phyloP scores from a whole-genome alignment of 2,113 vertebrate genomes.

The Albula glossodonta region DNA sequence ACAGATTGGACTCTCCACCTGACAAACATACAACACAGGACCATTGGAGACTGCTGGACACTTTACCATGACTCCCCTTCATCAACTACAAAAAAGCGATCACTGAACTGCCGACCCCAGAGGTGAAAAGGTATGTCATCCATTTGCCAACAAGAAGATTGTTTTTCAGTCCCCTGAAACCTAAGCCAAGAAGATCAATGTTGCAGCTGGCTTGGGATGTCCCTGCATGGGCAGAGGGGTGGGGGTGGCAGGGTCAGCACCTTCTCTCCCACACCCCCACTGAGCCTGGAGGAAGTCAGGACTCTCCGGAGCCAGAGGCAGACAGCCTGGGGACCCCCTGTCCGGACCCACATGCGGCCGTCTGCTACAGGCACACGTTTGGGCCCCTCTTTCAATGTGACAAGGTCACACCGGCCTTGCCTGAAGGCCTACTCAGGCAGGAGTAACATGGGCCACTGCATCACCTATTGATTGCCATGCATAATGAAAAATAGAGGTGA shows the following conservation, averaged over 20 bases:
- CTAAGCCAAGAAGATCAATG: conserved; percentile 65
- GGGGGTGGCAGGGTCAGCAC: conserved; percentile 55
- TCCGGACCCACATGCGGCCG: conserved; percentile 25
- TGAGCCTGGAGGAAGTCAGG: conserved; percentile 54
- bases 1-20: conserved; percentile 54
- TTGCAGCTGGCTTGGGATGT: conserved; percentile 64
- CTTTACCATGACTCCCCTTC: conserved; percentile 44
- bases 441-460: neutral
- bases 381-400: neutral
- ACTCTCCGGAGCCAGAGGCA: conserved; percentile 50
- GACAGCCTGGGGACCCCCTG: conserved; percentile 34
- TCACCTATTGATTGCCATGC: neutral
- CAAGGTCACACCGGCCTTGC: neutral
- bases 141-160: conserved; percentile 70
- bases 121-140: conserved; percentile 51
- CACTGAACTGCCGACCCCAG: conserved; percentile 57
- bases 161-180: conserved; percentile 73
- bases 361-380: neutral
- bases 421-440: neutral
- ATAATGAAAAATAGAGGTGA: conserved; percentile 22
- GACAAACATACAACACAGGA: conserved; percentile 15
- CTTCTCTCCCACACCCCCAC: conserved; percentile 51
- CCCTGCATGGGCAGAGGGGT: conserved; percentile 33
- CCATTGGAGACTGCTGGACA: conserved; percentile 28
- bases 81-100: conserved; percentile 38